These are phyloP conservation scores for Silurus aristotelis DNA, from an alignment of 2,797 vertebrate species.

Conservation along the genomic window DNA sequence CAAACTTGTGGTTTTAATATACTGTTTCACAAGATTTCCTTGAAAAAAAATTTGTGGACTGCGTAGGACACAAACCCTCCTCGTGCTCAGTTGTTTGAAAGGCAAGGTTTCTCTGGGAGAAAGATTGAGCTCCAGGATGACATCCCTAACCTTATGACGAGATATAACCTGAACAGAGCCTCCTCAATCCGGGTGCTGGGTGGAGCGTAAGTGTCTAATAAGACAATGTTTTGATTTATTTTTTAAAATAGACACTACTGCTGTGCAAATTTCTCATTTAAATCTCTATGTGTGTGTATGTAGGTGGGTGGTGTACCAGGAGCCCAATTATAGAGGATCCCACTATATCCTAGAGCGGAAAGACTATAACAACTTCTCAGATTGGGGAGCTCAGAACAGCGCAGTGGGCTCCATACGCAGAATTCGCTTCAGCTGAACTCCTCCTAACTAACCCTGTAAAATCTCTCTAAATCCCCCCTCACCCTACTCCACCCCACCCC, in stretches of 20 bases:
- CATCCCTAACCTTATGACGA: conserved; percentile 77
- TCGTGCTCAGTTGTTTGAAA: conserved; percentile 74
- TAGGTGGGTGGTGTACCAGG: conserved; percentile 79
- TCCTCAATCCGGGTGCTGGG: conserved; percentile 75
- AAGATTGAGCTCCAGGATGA: conserved; percentile 78
- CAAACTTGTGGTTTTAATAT: neutral
- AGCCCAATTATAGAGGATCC: conserved; percentile 77
- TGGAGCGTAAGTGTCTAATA: conserved; percentile 71
- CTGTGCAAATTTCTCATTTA: neutral
- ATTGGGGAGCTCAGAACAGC: conserved; percentile 78
- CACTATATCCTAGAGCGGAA: conserved; percentile 77
- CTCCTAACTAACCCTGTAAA: conserved; percentile 19
- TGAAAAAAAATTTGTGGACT: neutral
- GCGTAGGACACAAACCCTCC: conserved; percentile 68
- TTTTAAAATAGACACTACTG: neutral
- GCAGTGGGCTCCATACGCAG: conserved; percentile 74
- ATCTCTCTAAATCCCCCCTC: neutral
- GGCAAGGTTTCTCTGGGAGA: conserved; percentile 73
- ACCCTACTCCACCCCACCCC: neutral
- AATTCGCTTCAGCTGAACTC: conserved; percentile 71
- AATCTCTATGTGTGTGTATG: conserved; percentile 5
- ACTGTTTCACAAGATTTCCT: neutral
- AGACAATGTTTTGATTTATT: neutral
- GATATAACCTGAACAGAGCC: conserved; percentile 76
- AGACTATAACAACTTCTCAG: conserved; percentile 76